phyloP scores from a whole-genome alignment of 2,888 invertebrate genomes.

The Volucella inflata region DNA sequence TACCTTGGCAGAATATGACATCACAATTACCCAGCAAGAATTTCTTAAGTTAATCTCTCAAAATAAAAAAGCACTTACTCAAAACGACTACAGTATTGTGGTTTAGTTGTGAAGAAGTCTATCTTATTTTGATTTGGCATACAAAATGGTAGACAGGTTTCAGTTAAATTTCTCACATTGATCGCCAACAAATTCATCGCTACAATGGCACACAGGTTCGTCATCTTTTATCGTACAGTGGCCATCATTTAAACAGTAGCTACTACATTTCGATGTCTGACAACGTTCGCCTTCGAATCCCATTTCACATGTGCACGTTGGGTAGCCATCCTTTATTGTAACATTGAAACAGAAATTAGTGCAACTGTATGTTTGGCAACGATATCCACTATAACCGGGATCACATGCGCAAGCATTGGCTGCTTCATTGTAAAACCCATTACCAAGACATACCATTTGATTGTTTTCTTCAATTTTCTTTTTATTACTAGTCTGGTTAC shows the following conservation, averaged over 20 bases:
- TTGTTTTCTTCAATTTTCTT: constrained; percentile 77
- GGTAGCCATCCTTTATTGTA: constrained; percentile 83
- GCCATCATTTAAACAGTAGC: constrained; percentile 88
- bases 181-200: constrained; percentile 83
- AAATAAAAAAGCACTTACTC: constrained; percentile 78
- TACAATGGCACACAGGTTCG: constrained; percentile 84
- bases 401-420: constrained; percentile 86
- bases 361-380: constrained; percentile 89
- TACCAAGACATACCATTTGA: constrained; percentile 85
- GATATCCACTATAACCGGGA: constrained; percentile 87
- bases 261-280: constrained; percentile 85
- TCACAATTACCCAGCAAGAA: too few species aligned
- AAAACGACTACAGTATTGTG: constrained; percentile 79
- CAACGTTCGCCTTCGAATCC: constrained; percentile 85
- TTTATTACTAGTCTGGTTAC: constrained; percentile 50
- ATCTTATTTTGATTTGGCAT: constrained; percentile 78
- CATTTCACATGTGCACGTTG: constrained; percentile 84
- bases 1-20: too few species aligned
- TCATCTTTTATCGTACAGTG: constrained; percentile 81
- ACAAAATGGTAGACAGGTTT: constrained; percentile 80
- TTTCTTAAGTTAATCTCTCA: too few species aligned
- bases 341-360: constrained; percentile 90
- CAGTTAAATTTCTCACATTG: constrained; percentile 84
- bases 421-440: constrained; percentile 79
- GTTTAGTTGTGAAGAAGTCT: constrained; percentile 77